A percentile compares a stretch with the other conserved stretches of the same genome.
phyloP scores from a whole-genome alignment of 2,888 invertebrate species.

The Protophormia terraenovae region DNA sequence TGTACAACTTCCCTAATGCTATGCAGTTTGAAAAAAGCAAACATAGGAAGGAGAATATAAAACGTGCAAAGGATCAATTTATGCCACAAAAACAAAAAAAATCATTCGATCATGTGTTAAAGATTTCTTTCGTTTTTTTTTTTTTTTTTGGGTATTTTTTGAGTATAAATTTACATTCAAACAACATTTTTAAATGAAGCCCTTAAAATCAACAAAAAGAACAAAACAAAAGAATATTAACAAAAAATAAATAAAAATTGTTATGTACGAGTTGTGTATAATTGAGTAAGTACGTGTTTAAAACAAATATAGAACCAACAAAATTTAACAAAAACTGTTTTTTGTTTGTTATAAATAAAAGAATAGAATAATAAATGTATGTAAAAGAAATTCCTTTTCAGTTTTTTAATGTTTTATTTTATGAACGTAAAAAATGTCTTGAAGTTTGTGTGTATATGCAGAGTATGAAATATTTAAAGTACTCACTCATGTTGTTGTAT shows the following conservation, averaged over 20 bases:
- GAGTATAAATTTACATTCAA: not conserved
- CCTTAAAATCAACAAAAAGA: constrained; percentile 16
- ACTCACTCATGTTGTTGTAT: constrained; percentile 28
- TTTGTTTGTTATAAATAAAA: not conserved
- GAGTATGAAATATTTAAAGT: constrained; percentile 28
- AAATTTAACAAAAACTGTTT: constrained; percentile 10
- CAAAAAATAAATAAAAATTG: not conserved
- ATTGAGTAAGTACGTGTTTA: constrained; percentile 48
- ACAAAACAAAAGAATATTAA: not conserved
- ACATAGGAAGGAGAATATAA: not conserved
- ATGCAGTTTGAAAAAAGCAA: not conserved
- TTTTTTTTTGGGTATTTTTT: not conserved
- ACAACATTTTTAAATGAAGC: constrained; percentile 16
- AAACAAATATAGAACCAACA: constrained; percentile 38
- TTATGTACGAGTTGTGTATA: constrained; percentile 3
- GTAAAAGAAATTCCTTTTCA: constrained; percentile 26
- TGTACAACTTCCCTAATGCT: constrained; percentile 18
- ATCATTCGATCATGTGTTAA: constrained; percentile 42
- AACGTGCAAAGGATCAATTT: constrained; percentile 54
- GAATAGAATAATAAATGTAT: not conserved
- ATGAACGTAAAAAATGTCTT: not conserved
- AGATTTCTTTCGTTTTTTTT: constrained; percentile 4
- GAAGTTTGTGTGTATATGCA: not conserved
- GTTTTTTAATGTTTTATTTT: constrained; percentile 16
- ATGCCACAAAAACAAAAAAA: constrained; percentile 3